Evolutionary conservation across 2,797 vertebrate species (phyloP).

Genomic region (Leptoclinus maculatus): DNA sequence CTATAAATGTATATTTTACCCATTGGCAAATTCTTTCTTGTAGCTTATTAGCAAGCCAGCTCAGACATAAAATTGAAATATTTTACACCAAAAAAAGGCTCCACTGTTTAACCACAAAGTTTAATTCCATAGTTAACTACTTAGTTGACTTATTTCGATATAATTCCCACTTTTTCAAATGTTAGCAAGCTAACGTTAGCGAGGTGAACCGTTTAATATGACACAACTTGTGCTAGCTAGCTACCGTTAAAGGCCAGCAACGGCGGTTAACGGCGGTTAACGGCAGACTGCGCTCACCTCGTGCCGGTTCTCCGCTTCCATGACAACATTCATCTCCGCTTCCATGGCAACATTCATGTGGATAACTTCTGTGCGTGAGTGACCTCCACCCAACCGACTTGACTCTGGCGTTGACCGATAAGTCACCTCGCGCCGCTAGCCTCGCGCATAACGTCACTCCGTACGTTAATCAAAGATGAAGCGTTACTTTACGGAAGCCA

Average conservation of each 20-base stretch:
- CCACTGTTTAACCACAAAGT: background rate
- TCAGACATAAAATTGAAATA: background rate
- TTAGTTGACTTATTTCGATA: background rate
- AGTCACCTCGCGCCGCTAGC: background rate
- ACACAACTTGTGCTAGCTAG: background rate
- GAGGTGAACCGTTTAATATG: background rate
- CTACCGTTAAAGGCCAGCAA: no score
- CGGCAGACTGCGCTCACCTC: slow-evolving; percentile 1
- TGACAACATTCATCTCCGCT: background rate
- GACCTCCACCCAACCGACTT: background rate
- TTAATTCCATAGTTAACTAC: background rate
- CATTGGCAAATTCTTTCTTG: background rate
- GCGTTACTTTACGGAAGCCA: background rate
- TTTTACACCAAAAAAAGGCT: background rate
- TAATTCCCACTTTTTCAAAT: background rate
- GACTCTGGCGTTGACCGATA: background rate
- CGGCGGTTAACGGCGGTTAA: background rate
- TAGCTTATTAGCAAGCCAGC: background rate
- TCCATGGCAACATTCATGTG: slow-evolving; percentile 14
- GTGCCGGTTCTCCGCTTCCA: slow-evolving; percentile 19
- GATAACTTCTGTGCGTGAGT: background rate
- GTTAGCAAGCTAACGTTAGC: background rate
- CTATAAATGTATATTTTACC: background rate
- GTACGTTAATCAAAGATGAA: background rate
- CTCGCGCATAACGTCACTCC: background rate